Percentiles rank a stretch among this genome's conserved stretches.
These are phyloP conservation scores for Pasiphila rectangulata DNA, from an alignment of 2,888 invertebrate species.

Conservation along the genomic window DNA sequence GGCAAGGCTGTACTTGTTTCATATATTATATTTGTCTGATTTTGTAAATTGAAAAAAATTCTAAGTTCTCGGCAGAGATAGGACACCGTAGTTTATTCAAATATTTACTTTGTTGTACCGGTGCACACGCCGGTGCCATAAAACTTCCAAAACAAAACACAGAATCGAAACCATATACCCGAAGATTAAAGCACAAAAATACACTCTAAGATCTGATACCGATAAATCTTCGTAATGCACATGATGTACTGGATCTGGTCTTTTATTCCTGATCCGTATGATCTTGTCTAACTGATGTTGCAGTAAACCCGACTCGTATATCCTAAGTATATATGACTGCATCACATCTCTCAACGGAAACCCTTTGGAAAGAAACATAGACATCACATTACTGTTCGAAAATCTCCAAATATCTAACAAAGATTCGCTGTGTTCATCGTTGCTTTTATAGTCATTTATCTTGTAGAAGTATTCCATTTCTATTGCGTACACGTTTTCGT, in stretches of 20 bases:
- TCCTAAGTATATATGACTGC: constrained; percentile 39
- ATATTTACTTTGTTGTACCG: not conserved
- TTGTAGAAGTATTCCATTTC: constrained; percentile 44
- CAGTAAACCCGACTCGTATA: constrained; percentile 53
- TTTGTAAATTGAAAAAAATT: no score
- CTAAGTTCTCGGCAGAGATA: no score
- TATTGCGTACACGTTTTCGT: constrained; percentile 42
- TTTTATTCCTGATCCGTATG: constrained; percentile 26
- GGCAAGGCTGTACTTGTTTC: no score
- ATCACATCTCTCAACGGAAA: constrained; percentile 46
- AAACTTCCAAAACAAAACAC: constrained; percentile 46
- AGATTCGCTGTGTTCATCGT: constrained; percentile 40
- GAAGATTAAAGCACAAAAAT: constrained; percentile 41
- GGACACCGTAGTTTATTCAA: no score
- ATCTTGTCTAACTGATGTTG: constrained; percentile 39
- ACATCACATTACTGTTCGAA: constrained; percentile 37
- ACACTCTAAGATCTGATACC: constrained; percentile 44
- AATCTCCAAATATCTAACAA: constrained; percentile 44
- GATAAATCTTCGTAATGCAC: constrained; percentile 33
- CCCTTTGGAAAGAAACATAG: constrained; percentile 48
- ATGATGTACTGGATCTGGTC: constrained; percentile 8
- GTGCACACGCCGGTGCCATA: constrained; percentile 15
- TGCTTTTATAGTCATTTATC: constrained; percentile 43
- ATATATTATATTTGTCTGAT: no score
- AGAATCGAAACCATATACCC: constrained; percentile 44